A percentile compares a stretch with the other conserved stretches of the same genome.
These are phyloP conservation scores for Orthonychiurus folsomi DNA, from an alignment of 2,888 invertebrate genomes.

Conservation along the genomic window DNA sequence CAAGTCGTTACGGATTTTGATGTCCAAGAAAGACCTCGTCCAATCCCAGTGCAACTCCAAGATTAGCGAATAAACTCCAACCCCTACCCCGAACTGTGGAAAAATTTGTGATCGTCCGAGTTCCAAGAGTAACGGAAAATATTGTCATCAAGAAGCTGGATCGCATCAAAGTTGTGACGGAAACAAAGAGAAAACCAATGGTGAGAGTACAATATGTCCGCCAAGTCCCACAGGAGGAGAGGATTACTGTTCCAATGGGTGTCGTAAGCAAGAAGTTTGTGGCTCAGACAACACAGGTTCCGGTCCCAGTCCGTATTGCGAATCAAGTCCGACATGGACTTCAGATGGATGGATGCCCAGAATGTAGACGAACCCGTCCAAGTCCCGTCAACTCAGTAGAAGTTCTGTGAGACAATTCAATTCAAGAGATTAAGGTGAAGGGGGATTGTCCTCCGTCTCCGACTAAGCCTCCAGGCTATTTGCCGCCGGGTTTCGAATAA, in stretches of 20 bases:
- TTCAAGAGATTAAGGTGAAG: conserved; percentile 10
- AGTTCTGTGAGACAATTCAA: conserved; percentile 9
- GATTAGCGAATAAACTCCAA: not conserved
- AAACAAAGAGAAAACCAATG: not conserved
- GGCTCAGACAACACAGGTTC: not conserved
- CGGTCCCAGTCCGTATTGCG: conserved; percentile 3
- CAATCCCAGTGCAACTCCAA: conserved; percentile 5
- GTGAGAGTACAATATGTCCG: not conserved
- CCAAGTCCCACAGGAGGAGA: not conserved
- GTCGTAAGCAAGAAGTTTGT: not conserved
- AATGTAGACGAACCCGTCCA: conserved; percentile 8
- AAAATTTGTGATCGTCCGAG: conserved; percentile 3
- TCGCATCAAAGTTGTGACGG: conserved; percentile 7
- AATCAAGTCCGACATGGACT: conserved; percentile 4
- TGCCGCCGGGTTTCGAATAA: too few species aligned
- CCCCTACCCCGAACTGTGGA: not conserved
- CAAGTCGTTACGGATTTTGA: conserved; percentile 10
- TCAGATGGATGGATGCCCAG: not conserved
- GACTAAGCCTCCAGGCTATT: not conserved
- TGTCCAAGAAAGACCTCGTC: not conserved
- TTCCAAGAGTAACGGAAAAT: conserved; percentile 5
- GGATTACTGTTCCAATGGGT: not conserved
- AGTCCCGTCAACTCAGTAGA: not conserved
- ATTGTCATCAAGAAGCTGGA: conserved; percentile 4
- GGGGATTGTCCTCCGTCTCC: conserved; percentile 1